These are phyloP conservation scores for Amphipoea oculea DNA, from an alignment of 2,888 invertebrate species.

Conservation along the genomic window DNA sequence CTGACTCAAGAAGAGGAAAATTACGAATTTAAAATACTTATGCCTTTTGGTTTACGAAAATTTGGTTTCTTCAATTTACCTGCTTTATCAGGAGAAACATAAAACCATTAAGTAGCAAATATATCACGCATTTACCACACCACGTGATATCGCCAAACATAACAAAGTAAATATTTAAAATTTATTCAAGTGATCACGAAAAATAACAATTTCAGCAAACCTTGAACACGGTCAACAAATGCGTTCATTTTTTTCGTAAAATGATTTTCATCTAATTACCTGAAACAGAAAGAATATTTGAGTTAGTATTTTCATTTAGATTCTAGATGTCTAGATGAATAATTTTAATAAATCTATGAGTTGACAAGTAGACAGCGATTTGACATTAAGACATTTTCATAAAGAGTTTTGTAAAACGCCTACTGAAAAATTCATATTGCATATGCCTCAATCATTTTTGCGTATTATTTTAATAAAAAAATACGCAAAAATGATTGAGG, in stretches of 20 bases:
- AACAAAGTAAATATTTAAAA: conserved; percentile 67
- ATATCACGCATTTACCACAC: conserved; percentile 40
- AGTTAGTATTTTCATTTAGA: conserved; percentile 25
- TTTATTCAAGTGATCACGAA: conserved; percentile 78
- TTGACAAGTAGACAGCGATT: conserved; percentile 20
- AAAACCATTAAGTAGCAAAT: conserved; percentile 16
- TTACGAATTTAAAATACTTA: not conserved
- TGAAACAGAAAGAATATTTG: conserved; percentile 75
- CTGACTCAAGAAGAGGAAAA: not conserved
- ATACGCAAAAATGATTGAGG: conserved; percentile 27
- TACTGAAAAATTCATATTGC: not conserved
- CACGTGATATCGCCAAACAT: conserved; percentile 51
- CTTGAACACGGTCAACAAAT: conserved; percentile 68
- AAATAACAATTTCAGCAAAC: conserved; percentile 72
- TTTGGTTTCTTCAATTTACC: not conserved
- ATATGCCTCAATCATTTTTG: too few species aligned
- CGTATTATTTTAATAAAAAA: not conserved
- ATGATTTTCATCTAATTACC: conserved; percentile 75
- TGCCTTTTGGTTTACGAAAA: not conserved
- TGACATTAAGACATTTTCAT: conserved; percentile 28
- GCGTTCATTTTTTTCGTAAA: conserved; percentile 59
- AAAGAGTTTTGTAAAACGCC: not conserved
- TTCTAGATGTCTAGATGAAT: not conserved
- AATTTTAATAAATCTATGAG: not conserved
- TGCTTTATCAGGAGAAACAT: conserved; percentile 16